A percentile compares a stretch with the other conserved stretches of the same genome.
These are phyloP conservation scores for Lutjanus argentimaculatus DNA, from an alignment of 2,797 vertebrate species.

Conservation along the genomic window DNA sequence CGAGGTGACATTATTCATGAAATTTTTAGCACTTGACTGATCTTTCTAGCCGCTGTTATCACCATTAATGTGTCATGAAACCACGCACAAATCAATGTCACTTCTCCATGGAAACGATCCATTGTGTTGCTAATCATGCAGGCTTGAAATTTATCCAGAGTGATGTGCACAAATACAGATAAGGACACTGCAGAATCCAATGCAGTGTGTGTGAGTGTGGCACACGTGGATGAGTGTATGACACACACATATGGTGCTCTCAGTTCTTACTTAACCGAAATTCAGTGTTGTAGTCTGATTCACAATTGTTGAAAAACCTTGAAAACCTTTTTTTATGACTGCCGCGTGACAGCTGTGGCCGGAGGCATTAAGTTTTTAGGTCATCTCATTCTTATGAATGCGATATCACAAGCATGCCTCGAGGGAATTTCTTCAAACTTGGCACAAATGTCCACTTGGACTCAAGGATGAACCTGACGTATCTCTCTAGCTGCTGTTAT, in stretches of 20 bases:
- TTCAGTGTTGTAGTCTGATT: too few species aligned
- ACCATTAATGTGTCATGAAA: conserved; percentile 26
- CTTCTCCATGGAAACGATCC: conserved; percentile 29
- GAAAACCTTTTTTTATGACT: too few species aligned
- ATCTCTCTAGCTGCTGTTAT: conserved; percentile 21
- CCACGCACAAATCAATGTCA: conserved; percentile 35
- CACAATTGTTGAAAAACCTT: too few species aligned
- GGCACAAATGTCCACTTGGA: too few species aligned
- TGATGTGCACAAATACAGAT: conserved; percentile 17
- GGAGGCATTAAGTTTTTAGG: too few species aligned
- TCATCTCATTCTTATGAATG: too few species aligned
- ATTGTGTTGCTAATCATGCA: conserved; percentile 30
- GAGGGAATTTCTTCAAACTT: too few species aligned
- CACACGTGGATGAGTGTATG: background rate
- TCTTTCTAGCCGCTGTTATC: conserved; percentile 20
- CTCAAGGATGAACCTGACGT: conserved; percentile 6
- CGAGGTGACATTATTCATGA: conserved; percentile 18
- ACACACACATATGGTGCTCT: too few species aligned
- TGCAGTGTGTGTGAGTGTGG: background rate
- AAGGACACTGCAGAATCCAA: conserved; percentile 11
- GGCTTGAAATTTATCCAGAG: conserved; percentile 7
- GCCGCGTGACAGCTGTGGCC: too few species aligned
- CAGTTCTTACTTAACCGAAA: background rate
- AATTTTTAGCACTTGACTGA: conserved; percentile 24
- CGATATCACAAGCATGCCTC: too few species aligned